Evolutionary conservation across 2,113 vertebrate species (phyloP).

Genomic region (Hydropotes inermis): DNA sequence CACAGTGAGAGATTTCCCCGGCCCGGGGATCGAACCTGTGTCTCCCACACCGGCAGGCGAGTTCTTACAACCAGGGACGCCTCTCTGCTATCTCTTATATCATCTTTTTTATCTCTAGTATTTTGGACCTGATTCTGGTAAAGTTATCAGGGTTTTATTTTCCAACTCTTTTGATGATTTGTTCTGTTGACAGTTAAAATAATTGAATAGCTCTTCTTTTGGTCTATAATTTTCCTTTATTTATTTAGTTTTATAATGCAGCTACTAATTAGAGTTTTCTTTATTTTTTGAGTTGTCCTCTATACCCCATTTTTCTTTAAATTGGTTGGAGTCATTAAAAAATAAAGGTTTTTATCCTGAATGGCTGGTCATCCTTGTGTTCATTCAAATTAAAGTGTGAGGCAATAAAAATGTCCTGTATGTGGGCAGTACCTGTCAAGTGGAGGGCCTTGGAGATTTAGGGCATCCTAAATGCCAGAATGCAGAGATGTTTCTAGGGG

Average conservation of each 20-base stretch:
- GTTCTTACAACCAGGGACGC: not conserved
- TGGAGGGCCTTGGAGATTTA: not conserved
- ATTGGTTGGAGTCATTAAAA: not conserved
- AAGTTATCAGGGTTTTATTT: not conserved
- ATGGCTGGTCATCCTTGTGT: not conserved
- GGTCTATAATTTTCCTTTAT: not conserved
- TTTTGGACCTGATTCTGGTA: not conserved
- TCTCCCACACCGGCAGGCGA: not conserved
- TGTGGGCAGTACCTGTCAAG: not conserved
- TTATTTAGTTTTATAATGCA: not conserved
- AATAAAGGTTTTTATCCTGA: not conserved
- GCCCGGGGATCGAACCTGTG: not conserved
- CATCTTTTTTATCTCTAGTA: not conserved
- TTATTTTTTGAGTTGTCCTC: not conserved
- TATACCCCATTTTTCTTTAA: not conserved
- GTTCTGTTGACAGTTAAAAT: not conserved
- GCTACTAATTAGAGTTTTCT: not conserved
- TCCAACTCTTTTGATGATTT: not conserved
- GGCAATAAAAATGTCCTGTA: too few species aligned
- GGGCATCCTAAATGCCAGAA: not conserved
- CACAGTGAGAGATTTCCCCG: not conserved
- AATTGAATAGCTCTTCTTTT: not conserved
- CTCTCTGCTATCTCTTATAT: not conserved
- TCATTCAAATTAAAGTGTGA: not conserved
- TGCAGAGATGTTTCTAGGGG: not conserved